phyloP scores from a whole-genome alignment of 1,140 invertebrate species.

The Dendrolimus punctatus region DNA sequence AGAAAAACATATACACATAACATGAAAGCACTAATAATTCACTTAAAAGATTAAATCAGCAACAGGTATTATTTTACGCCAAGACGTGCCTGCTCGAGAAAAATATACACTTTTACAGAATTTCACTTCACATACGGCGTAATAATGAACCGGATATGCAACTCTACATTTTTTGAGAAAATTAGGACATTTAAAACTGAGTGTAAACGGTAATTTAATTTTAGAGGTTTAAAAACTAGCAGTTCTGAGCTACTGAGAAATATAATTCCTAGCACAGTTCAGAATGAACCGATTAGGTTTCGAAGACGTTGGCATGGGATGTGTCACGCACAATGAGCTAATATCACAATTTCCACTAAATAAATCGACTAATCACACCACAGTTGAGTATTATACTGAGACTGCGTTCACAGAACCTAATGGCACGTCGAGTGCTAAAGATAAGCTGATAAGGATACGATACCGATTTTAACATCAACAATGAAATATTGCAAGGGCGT shows the following conservation, averaged over 20 bases:
- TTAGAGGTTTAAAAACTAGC: too few relatives aligned
- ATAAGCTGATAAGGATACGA: slow-evolving; percentile 64
- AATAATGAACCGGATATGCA: too few relatives aligned
- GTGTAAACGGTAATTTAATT: too few relatives aligned
- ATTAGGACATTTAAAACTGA: too few relatives aligned
- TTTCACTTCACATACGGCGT: too few relatives aligned
- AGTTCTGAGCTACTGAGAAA: too few relatives aligned
- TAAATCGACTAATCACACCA: slow-evolving; percentile 11
- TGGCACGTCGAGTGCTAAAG: slow-evolving; percentile 50
- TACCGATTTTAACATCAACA: slow-evolving; percentile 34
- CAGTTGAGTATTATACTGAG: slow-evolving; percentile 38
- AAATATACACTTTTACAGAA: too few relatives aligned
- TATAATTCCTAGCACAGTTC: slow-evolving; percentile 12
- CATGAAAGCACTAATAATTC: too few relatives aligned
- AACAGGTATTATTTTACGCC: too few relatives aligned
- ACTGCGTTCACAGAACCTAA: slow-evolving; percentile 27
- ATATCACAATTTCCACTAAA: slow-evolving; percentile 36
- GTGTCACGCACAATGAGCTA: slow-evolving; percentile 26
- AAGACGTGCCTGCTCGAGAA: too few relatives aligned
- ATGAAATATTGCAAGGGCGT: background rate
- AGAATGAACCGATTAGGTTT: slow-evolving; percentile 4
- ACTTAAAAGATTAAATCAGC: too few relatives aligned
- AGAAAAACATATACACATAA: slow-evolving; percentile 12
- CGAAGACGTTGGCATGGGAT: slow-evolving; percentile 8
- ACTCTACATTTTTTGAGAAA: too few relatives aligned